A percentile compares a stretch with the other conserved stretches of the same genome.
Evolutionary conservation across 1,140 invertebrate genomes (phyloP).

Genomic region (Listronotus oregonensis): DNA sequence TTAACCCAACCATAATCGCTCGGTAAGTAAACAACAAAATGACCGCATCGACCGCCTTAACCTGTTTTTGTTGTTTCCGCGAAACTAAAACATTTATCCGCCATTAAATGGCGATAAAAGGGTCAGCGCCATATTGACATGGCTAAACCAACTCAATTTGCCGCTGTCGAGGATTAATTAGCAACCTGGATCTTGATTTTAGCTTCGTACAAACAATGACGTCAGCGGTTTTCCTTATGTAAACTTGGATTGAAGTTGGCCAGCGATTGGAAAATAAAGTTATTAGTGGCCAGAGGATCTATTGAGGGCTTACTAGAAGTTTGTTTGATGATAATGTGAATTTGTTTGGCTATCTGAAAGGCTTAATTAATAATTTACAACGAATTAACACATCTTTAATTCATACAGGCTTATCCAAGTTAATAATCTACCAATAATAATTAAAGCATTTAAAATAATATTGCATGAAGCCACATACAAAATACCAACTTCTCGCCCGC

Average conservation of each 20-base stretch:
- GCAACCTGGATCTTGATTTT: constrained; percentile 28
- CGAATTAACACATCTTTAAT: no score
- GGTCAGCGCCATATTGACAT: constrained; percentile 29
- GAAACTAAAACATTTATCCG: constrained; percentile 27
- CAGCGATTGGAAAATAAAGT: neutral
- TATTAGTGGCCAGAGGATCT: neutral
- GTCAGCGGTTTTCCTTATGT: neutral
- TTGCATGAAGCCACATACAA: no score
- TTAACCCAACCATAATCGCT: constrained; percentile 17
- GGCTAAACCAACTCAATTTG: constrained; percentile 30
- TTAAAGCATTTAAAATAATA: no score
- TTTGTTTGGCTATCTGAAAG: no score
- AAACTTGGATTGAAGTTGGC: neutral
- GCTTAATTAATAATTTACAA: no score
- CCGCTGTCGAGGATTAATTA: constrained; percentile 26
- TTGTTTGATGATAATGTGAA: no score
- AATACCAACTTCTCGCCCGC: no score
- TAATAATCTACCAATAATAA: no score
- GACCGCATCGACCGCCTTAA: constrained; percentile 14
- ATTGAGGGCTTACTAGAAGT: no score
- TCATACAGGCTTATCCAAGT: no score
- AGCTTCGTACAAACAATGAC: constrained; percentile 16
- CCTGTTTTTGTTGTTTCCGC: constrained; percentile 29
- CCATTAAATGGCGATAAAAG: constrained; percentile 31
- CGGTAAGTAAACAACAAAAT: constrained; percentile 23